A percentile compares a stretch with the other conserved stretches of the same genome.
These are phyloP conservation scores for Erannis defoliaria DNA, from an alignment of 2,888 invertebrate genomes.

Conservation along the genomic window DNA sequence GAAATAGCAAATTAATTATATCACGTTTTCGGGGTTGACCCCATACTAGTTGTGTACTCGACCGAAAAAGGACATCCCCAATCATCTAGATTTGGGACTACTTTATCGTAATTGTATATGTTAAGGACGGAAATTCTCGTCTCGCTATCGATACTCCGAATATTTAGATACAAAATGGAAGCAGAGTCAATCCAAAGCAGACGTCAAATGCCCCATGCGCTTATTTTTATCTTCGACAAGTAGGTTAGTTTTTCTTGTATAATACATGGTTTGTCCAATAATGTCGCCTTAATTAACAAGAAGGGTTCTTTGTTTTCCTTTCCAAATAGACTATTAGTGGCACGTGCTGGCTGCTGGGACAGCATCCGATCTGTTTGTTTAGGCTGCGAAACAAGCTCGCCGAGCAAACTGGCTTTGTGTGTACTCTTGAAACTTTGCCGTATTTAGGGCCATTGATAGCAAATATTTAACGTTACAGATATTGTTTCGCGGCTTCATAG, in stretches of 20 bases:
- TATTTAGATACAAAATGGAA: too few species aligned
- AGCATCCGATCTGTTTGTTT: constrained; percentile 49
- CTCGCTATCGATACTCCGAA: too few species aligned
- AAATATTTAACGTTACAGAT: constrained; percentile 12
- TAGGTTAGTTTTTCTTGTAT: not conserved
- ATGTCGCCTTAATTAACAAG: constrained; percentile 21
- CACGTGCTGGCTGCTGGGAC: constrained; percentile 38
- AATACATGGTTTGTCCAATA: constrained; percentile 15
- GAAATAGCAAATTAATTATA: too few species aligned
- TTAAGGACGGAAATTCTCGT: too few species aligned
- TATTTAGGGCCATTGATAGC: constrained; percentile 16
- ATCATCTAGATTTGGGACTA: too few species aligned
- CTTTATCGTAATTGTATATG: too few species aligned
- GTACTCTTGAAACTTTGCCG: constrained; percentile 29
- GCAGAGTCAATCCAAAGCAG: not conserved
- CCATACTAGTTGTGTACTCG: too few species aligned
- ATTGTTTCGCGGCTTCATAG: not conserved
- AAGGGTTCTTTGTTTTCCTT: constrained; percentile 37
- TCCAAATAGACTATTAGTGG: constrained; percentile 46
- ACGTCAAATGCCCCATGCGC: not conserved
- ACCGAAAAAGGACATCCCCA: too few species aligned
- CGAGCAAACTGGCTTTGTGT: constrained; percentile 25
- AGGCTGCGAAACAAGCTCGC: constrained; percentile 36
- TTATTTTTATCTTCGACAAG: not conserved
- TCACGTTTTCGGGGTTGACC: too few species aligned